Base-by-base conservation (phyloP, 1,140 invertebrate species). In the Thaumatotibia leucotreta region DNA sequence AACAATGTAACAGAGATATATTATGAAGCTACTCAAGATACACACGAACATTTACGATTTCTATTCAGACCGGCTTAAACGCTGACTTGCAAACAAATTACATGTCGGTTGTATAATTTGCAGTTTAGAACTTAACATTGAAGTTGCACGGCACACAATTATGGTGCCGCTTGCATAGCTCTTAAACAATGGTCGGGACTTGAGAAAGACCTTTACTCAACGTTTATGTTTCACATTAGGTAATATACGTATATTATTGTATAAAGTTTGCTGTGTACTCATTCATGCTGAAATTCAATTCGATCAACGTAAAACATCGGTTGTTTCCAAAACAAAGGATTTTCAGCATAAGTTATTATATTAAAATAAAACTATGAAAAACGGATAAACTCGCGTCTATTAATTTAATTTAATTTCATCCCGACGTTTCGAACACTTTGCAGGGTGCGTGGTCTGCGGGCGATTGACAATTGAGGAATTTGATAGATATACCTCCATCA, bases 141-240 rank as follows among this genome's bases (percentile, higher is more conserved):
- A 58, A 58, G 22, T 58, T 58, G 52, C 52, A 58, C 52, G n/a
- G 52, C 23, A 29, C 52, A 58, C 52, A 58, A 58, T 58, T 58
- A 27, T 58, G 24, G 52, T 58, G 27, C 50, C 50, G 35, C 39
- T 45, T 20, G 39, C 39, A 45, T 45, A 45, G 39, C 39, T 45
- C 39, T 58, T n/a, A 29, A 58, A 58, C 52, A 58, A 58, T 58
- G 24, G 24, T 14, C 27, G 17, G 39, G 52, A 58, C 52, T 58
- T n/a, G 5, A n/a, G 52, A 58, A 58, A 29, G 52, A 27, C 24
- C 52, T 14, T 24, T 17, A 17, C 39, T 45, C 14, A 9, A 45
- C 39, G 39, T 45, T 45, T 45, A 45, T 45, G 39, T 45, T 45
- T 20, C 39, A 45, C 39, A 9, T 45, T 45, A n/a, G n/a, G n/a